A percentile compares a stretch with the other conserved stretches of the same genome.
Evolutionary conservation across 2,888 invertebrate species (phyloP).

Genomic region (Gasteruption jaculator): DNA sequence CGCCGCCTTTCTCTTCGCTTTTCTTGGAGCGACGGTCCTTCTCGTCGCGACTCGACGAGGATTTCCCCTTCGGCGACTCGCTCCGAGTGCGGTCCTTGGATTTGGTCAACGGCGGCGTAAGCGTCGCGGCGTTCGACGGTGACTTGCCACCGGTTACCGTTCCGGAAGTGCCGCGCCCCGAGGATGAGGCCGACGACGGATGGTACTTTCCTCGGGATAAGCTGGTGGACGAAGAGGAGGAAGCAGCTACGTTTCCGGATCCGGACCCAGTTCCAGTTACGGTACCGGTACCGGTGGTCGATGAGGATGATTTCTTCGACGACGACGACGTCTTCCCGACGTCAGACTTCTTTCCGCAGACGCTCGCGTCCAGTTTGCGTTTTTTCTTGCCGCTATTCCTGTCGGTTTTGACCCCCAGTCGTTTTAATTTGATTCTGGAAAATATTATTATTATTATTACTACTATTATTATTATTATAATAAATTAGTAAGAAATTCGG

Average conservation of each 20-base stretch:
- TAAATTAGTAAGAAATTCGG: constrained; percentile 2
- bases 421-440: constrained; percentile 42
- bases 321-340: too few species aligned
- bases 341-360: too few species aligned
- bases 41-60: constrained; percentile 29
- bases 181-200: constrained; percentile 16
- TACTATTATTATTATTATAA: constrained; percentile 2
- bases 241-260: constrained; percentile 27
- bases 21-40: constrained; percentile 39
- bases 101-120: too few species aligned
- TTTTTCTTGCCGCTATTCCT: constrained; percentile 41
- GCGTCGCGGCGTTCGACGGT: constrained; percentile 25
- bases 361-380: constrained; percentile 36
- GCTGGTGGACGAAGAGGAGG: constrained; percentile 20
- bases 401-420: constrained; percentile 41
- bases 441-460: neutral
- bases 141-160: constrained; percentile 24
- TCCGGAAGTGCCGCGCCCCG: constrained; percentile 25
- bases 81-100: constrained; percentile 43
- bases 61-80: constrained; percentile 39
- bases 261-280: constrained; percentile 22
- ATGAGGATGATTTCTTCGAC: constrained; percentile 20
- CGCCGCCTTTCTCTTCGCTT: constrained; percentile 28
- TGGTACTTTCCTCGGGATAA: constrained; percentile 22
- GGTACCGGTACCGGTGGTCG: too few species aligned